These are phyloP conservation scores for Sebastes matsubarae DNA, from an alignment of 2,797 vertebrate genomes.

Conservation along the genomic window DNA sequence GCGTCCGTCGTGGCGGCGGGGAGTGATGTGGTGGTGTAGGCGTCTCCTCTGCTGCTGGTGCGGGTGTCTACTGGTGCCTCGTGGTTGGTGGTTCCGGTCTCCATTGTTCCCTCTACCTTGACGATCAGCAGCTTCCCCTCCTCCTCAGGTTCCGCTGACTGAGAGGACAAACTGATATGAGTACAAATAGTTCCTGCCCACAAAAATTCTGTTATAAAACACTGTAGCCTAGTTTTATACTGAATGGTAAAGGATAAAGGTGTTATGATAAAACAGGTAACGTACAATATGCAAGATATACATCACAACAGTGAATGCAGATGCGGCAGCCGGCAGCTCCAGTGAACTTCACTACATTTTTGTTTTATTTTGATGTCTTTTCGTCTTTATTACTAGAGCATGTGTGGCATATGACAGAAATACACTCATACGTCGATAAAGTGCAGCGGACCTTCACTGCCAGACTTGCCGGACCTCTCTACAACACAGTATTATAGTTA, in stretches of 20 bases:
- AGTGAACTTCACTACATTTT: neutral
- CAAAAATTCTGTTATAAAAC: neutral
- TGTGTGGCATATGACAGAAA: neutral
- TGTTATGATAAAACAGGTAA: too few relatives aligned
- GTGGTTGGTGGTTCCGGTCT: neutral
- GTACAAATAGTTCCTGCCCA: neutral
- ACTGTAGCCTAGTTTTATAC: neutral
- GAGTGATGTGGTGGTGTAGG: neutral
- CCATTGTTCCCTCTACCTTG: constrained; percentile 65
- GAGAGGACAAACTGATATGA: constrained; percentile 21
- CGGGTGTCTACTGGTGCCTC: neutral
- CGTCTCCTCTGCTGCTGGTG: neutral
- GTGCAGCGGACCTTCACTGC: neutral
- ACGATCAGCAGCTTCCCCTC: constrained; percentile 60
- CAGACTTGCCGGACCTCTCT: neutral
- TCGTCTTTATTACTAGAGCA: neutral
- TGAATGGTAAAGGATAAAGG: neutral
- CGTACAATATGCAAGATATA: too few relatives aligned
- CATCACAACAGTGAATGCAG: neutral
- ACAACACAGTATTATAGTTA: too few relatives aligned
- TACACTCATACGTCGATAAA: neutral
- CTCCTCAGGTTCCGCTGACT: constrained; percentile 50
- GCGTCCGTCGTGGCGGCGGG: neutral
- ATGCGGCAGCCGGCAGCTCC: neutral
- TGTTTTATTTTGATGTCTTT: neutral